Conservation (phyloP, 2,113 vertebrate genomes). For the Cochlearius cochlearius region DNA sequence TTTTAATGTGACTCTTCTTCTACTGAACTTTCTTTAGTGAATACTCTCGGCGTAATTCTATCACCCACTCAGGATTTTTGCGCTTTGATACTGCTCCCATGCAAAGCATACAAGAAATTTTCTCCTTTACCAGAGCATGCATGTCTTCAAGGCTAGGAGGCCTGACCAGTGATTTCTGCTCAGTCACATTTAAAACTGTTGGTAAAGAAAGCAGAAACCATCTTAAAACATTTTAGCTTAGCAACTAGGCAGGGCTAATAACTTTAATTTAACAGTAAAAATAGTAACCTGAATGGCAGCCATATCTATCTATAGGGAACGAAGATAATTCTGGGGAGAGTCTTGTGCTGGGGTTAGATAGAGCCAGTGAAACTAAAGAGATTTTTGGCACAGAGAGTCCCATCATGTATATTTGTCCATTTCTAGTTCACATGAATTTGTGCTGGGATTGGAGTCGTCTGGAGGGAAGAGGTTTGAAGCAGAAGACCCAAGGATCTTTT, state of each 20-base stretch:
- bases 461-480: not conserved
- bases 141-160: not conserved
- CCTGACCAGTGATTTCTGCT: not conserved
- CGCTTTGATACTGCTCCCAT: not conserved
- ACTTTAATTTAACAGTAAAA: conserved; percentile 47
- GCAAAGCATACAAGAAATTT: not conserved
- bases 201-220: not conserved
- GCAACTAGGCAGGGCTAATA: not conserved
- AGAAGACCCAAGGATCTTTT: not conserved
- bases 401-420: not conserved
- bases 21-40: not conserved
- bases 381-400: not conserved
- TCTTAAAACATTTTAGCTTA: not conserved
- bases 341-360: not conserved
- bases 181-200: not conserved
- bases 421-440: not conserved
- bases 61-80: not conserved
- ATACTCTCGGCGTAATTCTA: not conserved
- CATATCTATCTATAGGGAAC: not conserved
- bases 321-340: not conserved
- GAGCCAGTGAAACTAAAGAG: not conserved
- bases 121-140: not conserved
- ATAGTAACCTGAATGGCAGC: conserved; percentile 16
- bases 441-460: not conserved
- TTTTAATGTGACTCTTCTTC: not conserved